Evolutionary conservation across 2,888 invertebrate genomes (phyloP).

Genomic region (Alviniconcha strummeri): DNA sequence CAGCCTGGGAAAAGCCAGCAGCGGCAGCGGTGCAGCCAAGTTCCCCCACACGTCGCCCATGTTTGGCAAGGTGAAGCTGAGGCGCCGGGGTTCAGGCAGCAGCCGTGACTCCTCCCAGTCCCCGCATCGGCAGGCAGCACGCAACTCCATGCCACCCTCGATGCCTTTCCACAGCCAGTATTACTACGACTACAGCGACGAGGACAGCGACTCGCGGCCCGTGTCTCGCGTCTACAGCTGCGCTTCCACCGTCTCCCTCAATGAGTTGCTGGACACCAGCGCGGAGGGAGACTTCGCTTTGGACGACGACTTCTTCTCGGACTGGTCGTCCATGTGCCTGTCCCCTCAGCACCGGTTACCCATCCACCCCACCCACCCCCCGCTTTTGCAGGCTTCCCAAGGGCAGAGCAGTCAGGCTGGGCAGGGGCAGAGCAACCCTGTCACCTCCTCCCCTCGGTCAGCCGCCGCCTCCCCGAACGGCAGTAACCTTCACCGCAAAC

Average conservation of each 20-base stretch:
- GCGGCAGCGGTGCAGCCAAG: not conserved
- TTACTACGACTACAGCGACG: conserved; percentile 66
- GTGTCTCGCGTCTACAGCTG: conserved; percentile 60
- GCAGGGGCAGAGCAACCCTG: not conserved
- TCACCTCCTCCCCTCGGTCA: not conserved
- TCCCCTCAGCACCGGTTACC: conserved; percentile 37
- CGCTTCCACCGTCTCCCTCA: conserved; percentile 67
- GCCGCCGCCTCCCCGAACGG: no score
- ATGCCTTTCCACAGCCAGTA: conserved; percentile 49
- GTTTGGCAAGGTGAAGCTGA: conserved; percentile 24
- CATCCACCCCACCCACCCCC: conserved; percentile 2
- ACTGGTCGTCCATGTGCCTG: conserved; percentile 47
- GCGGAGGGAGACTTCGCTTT: conserved; percentile 53
- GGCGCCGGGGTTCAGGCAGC: conserved; percentile 20
- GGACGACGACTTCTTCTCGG: conserved; percentile 60
- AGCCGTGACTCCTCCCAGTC: conserved; percentile 22
- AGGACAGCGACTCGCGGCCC: conserved; percentile 61
- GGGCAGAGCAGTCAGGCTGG: conserved; percentile 6
- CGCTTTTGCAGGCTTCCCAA: conserved; percentile 21
- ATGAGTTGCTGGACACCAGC: conserved; percentile 66
- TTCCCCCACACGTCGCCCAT: conserved; percentile 5
- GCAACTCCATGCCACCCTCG: conserved; percentile 32
- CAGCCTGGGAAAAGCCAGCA: not conserved
- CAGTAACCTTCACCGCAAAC: not conserved
- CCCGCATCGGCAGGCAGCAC: conserved; percentile 6